phyloP scores from a whole-genome alignment of 2,888 invertebrate species.

The Eurois occulta region DNA sequence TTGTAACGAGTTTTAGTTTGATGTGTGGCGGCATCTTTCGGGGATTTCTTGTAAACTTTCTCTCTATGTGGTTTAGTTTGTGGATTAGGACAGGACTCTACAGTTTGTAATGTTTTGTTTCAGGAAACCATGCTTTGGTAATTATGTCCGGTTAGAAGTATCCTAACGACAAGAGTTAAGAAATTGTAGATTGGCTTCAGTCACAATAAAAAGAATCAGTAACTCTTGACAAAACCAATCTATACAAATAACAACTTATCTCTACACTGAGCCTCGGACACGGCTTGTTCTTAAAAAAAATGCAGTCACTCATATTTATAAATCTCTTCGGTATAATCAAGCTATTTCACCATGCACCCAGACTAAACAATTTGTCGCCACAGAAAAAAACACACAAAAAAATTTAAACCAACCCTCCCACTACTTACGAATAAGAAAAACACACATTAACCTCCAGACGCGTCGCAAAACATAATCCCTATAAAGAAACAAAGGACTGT shows the following conservation, averaged over 20 bases:
- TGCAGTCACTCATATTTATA: background rate
- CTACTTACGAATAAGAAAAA: constrained; percentile 64
- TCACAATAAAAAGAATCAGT: background rate
- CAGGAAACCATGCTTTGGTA: background rate
- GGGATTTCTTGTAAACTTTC: constrained; percentile 64
- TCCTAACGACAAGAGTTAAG: background rate
- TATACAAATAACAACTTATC: background rate
- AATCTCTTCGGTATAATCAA: background rate
- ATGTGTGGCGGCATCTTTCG: constrained; percentile 71
- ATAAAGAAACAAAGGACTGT: constrained; percentile 78
- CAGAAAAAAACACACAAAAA: constrained; percentile 14
- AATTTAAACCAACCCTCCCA: constrained; percentile 17
- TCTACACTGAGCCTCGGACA: background rate
- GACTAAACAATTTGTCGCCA: constrained; percentile 11
- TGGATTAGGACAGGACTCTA: constrained; percentile 48
- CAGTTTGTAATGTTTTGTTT: constrained; percentile 23
- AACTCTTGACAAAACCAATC: background rate
- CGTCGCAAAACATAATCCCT: constrained; percentile 70
- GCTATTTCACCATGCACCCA: background rate
- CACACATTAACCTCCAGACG: constrained; percentile 71
- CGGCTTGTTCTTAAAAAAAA: background rate
- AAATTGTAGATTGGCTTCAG: background rate
- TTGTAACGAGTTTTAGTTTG: constrained; percentile 80
- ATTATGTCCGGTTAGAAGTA: background rate
- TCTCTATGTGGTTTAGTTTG: constrained; percentile 55